Base-by-base conservation (phyloP, 1,140 invertebrate genomes). In the Drosophila sulfurigaster region DNA sequence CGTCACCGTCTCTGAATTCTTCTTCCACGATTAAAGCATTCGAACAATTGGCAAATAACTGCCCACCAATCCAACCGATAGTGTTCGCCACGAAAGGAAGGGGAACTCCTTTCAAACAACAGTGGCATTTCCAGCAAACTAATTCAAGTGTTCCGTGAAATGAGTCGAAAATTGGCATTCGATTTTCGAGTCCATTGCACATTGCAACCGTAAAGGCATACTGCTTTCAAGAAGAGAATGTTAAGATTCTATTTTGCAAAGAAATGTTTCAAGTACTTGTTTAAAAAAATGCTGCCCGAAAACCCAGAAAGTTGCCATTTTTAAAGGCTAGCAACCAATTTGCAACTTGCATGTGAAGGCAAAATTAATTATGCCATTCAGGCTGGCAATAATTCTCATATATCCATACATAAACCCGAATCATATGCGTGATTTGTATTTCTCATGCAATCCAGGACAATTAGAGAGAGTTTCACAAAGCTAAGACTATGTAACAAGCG, bases 131-230 rank as follows among this genome's bases (percentile, higher is more conserved):
- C 13, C 71, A 63, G 75, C 75, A 85, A 82, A 78, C 73, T 73
- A 90, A 75, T 90, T 87, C 82, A 90, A 91, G 83, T 91, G 89
- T 91, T 91, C 83, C 89, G 89, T 91, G 90, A 91, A 91, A 91
- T 91, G 85, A 91, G 77, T 91, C 82, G 82, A 86, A 83, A 91
- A 91, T 91, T 87, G 89, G 81, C 89, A 91, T 91, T 91, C 89
- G 86, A 91, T 91, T 91, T 91, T 82, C 82, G 70, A 85, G 89
- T 89, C 89, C 79, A 91, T 82, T 91, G 89, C 85, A 89, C 89
- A 89, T 38, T 71, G 68, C 46, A 5, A n/a, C 3, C 35, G 7
- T 28, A 25, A 11, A 25, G 32, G 57, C 38, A 38, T 25, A 15
- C 15, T 67, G 45, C 46, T 51, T 45, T 59, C 11, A 46, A 66